phyloP scores from a whole-genome alignment of 2,888 invertebrate species.

The Empis stercorea region DNA sequence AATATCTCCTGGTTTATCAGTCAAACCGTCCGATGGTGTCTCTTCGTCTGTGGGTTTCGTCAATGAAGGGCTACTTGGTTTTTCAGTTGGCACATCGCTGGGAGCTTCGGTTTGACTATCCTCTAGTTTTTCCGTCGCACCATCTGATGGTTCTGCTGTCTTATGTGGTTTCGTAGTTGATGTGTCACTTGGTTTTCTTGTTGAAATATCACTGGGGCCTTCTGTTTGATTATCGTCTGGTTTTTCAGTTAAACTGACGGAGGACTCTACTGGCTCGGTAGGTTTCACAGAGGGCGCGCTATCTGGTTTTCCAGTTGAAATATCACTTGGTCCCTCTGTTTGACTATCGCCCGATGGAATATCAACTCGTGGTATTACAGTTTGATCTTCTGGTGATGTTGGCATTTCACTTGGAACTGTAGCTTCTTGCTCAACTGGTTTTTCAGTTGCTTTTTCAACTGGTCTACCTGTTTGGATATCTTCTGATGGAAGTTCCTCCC shows the following conservation, averaged over 20 bases:
- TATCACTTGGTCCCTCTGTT: neutral
- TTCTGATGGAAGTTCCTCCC: neutral
- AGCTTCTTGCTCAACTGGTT: neutral
- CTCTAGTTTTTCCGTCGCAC: too few species aligned
- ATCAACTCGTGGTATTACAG: conserved; percentile 1
- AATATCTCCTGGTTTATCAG: neutral
- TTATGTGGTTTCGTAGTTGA: conserved; percentile 8
- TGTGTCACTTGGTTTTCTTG: too few species aligned
- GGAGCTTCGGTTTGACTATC: conserved; percentile 9
- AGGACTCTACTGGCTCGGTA: conserved; percentile 6
- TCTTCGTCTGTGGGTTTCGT: too few species aligned
- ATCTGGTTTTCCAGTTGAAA: conserved; percentile 6
- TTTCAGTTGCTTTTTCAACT: conserved; percentile 2
- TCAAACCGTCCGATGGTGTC: conserved; percentile 1
- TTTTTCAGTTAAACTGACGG: conserved; percentile 8
- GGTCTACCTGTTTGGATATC: neutral
- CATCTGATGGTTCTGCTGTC: conserved; percentile 2
- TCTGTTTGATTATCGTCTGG: conserved; percentile 10
- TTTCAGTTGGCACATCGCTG: conserved; percentile 4
- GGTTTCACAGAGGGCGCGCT: conserved; percentile 10
- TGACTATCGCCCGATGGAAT: neutral
- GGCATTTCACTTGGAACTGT: neutral
- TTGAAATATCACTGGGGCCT: conserved; percentile 1
- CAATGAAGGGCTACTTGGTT: neutral
- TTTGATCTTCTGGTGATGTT: neutral